phyloP scores from a whole-genome alignment of 35 echinoderm and acorn worm genomes.

The Holothuria glaberrima region DNA sequence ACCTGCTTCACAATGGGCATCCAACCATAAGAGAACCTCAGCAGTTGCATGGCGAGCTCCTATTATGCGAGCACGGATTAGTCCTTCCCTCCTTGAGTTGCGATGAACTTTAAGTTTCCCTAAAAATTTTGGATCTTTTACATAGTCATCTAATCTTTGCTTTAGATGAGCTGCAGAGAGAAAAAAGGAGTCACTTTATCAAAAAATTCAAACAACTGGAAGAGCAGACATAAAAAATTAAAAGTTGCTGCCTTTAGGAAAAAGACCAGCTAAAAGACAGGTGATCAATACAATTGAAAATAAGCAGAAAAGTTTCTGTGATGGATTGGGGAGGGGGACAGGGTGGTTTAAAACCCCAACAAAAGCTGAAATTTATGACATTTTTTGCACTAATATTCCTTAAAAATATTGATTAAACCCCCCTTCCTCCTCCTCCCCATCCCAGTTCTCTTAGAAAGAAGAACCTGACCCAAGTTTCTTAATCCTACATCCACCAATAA shows the following conservation, averaged over 20 bases:
- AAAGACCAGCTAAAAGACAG: not conserved
- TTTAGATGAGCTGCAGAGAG: slow-evolving; percentile 76
- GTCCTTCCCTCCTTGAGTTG: slow-evolving; percentile 77
- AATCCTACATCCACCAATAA: too few relatives aligned
- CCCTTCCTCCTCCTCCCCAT: too few relatives aligned
- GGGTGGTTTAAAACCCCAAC: too few relatives aligned
- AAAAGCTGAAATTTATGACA: too few relatives aligned
- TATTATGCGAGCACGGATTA: slow-evolving; percentile 89
- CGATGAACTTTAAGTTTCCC: slow-evolving; percentile 81
- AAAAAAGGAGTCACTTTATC: not conserved
- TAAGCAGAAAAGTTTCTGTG: too few relatives aligned
- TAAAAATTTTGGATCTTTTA: slow-evolving; percentile 60
- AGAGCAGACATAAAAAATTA: not conserved
- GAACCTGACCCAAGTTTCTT: too few relatives aligned
- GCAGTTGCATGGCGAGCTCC: slow-evolving; percentile 82
- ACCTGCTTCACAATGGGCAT: slow-evolving; percentile 97
- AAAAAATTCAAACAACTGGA: not conserved
- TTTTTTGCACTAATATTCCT: too few relatives aligned
- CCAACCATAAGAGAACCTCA: slow-evolving; percentile 95
- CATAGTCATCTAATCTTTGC: slow-evolving; percentile 79
- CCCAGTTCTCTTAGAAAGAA: too few relatives aligned
- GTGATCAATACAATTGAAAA: not conserved
- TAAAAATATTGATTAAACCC: too few relatives aligned
- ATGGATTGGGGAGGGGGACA: too few relatives aligned
- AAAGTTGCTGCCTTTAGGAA: not conserved